Evolutionary conservation across 2,113 vertebrate species (phyloP), one percentile per base, ranked within the genome.

Genomic region (Ageneiosus marmoratus): DNA sequence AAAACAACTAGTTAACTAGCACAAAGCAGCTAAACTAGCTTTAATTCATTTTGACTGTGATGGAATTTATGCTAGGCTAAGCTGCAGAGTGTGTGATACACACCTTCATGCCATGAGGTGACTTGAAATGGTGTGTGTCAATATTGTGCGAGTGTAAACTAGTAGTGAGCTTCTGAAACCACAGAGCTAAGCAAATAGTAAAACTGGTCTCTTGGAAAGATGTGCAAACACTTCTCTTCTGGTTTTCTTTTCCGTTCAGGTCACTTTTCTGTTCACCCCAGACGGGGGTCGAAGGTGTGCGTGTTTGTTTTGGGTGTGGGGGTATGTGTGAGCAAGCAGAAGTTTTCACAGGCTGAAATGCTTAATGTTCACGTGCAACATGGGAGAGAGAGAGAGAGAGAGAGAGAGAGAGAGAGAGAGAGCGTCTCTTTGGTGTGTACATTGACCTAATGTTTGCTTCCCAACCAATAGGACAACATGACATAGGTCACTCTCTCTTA

Each of bases 261-360:
- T 48, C 53, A 70, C n/a, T 20, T 32, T 32, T 41, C 29, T 7
- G 5, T 34, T 34, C 48, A 27, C 12, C 15, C 29, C 29, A n/a
- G 0, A 37, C 18, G n/a, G 46, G 27, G 27, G 29, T 29, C 27
- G 56, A 44, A 79, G 58, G 77, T 65, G 77, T 70, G n/a, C 55
- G 41, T 48, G 77, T 79, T 50, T 79, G 77, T 80, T 67, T 51
- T 67, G n/a, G n/a, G n/a, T n/a, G n/a, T n/a, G n/a, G n/a, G n/a
- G n/a, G n/a, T n/a, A n/a, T n/a, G n/a, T n/a, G n/a, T n/a, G n/a
- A 41, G 37, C 10, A 41, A 41, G 65, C 20, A 41, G 62, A 34
- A 18, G 29, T 15, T 65, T 65, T 37, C 29, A 16, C 34, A 5
- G 50, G n/a, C 6, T 50, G 24, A 32, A 29, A 50, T 27, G 8